Conservation (phyloP, 2,113 vertebrate species). For the Heterocephalus glaber region DNA sequence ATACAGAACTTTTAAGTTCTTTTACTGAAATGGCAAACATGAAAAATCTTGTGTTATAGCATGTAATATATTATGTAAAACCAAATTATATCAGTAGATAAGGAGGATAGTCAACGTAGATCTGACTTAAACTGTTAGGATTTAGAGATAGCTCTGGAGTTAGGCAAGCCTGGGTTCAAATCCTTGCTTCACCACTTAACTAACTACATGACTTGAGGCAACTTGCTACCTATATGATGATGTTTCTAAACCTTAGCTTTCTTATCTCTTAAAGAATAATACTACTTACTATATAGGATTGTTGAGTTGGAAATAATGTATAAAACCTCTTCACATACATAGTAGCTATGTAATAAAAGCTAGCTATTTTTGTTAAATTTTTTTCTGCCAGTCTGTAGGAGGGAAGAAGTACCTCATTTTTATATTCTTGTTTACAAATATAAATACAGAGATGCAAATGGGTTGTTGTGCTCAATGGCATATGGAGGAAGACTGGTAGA, state of each 20-base stretch:
- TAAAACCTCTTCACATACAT: neutral
- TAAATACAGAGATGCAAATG: neutral
- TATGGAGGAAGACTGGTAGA: neutral
- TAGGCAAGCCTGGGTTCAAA: neutral
- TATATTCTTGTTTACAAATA: conserved; percentile 44
- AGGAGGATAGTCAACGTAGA: neutral
- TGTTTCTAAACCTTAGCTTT: conserved; percentile 58
- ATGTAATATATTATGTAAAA: conserved; percentile 22
- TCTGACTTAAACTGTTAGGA: neutral
- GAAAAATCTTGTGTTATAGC: neutral
- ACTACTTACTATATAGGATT: conserved; percentile 6
- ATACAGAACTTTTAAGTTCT: neutral
- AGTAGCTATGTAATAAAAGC: conserved; percentile 48
- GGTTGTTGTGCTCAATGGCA: neutral
- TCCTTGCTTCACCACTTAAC: conserved; percentile 29
- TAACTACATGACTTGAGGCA: neutral
- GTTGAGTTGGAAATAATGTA: conserved; percentile 37
- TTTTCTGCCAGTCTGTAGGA: neutral
- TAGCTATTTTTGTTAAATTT: conserved; percentile 23
- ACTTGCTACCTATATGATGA: neutral
- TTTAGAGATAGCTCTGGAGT: conserved; percentile 33
- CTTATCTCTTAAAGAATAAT: conserved; percentile 46
- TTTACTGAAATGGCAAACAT: conserved; percentile 48
- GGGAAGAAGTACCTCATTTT: neutral
- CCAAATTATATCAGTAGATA: conserved; percentile 38